phyloP scores from a whole-genome alignment of 2,888 invertebrate genomes.

The Acronicta alni region DNA sequence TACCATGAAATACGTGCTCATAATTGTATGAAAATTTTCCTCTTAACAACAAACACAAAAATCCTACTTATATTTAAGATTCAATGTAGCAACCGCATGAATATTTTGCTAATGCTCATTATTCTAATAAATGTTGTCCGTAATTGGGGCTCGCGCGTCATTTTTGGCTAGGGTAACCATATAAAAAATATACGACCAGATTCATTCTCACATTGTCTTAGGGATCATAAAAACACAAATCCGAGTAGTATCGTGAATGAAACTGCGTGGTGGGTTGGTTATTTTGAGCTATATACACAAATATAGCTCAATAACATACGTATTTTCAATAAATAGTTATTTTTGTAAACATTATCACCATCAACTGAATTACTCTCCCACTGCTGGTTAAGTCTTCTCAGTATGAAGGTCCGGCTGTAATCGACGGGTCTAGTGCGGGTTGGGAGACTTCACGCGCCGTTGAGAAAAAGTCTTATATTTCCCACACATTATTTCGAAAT shows the following conservation, averaged over 20 bases:
- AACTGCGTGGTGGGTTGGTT: conserved; percentile 3
- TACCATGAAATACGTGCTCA: background rate
- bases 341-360: too few species aligned
- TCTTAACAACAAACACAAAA: conserved; percentile 61
- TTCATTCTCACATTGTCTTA: conserved; percentile 24
- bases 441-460: too few species aligned
- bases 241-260: conserved; percentile 38
- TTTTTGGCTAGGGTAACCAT: conserved; percentile 72
- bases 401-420: too few species aligned
- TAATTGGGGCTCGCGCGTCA: conserved; percentile 80
- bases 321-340: too few species aligned
- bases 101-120: conserved; percentile 79
- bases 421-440: too few species aligned
- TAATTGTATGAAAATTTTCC: conserved; percentile 30
- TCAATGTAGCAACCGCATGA: conserved; percentile 72
- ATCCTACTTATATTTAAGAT: conserved; percentile 69
- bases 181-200: conserved; percentile 15
- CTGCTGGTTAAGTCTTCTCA: too few species aligned
- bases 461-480: too few species aligned
- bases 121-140: conserved; percentile 79
- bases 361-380: too few species aligned
- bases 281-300: background rate
- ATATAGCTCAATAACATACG: too few species aligned
- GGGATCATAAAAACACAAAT: conserved; percentile 4
- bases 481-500: too few species aligned